phyloP scores from a whole-genome alignment of 2,113 vertebrate genomes.

The Podilymbus podiceps region DNA sequence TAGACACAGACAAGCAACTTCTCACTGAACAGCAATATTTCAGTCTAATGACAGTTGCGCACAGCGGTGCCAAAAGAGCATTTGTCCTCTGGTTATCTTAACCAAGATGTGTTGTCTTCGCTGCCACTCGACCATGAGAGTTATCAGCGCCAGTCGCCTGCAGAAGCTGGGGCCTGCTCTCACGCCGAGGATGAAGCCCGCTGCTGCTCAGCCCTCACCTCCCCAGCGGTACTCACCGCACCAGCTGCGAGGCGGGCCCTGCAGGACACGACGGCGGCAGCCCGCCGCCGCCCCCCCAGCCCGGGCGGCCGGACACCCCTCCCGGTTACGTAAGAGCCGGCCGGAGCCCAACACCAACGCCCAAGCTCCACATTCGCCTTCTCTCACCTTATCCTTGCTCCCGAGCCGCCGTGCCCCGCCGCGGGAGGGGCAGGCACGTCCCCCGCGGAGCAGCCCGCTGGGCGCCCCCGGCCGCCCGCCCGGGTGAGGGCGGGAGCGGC shows the following conservation, averaged over 20 bases:
- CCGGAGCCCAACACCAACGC: neutral
- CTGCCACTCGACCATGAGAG: neutral
- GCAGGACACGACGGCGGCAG: neutral
- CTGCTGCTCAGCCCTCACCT: neutral
- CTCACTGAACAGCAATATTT: neutral
- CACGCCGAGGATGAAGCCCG: neutral
- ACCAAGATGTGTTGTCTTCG: rapidly evolving
- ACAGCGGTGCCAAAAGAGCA: neutral
- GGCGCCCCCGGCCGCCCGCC: neutral
- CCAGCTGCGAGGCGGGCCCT: neutral
- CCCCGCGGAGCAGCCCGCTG: neutral
- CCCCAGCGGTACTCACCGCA: neutral
- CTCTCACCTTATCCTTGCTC: neutral
- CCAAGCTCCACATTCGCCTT: neutral
- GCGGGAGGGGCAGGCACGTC: too few species aligned
- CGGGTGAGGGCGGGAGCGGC: neutral
- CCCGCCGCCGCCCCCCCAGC: neutral
- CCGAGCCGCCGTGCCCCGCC: neutral
- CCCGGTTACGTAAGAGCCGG: neutral
- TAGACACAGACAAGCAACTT: neutral
- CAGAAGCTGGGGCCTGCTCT: neutral
- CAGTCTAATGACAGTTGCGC: neutral
- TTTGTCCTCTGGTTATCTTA: neutral
- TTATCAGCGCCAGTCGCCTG: rapidly evolving
- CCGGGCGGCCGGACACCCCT: neutral